Base-by-base conservation (phyloP, 2,888 invertebrate species). In the Horisme vitalbata region DNA sequence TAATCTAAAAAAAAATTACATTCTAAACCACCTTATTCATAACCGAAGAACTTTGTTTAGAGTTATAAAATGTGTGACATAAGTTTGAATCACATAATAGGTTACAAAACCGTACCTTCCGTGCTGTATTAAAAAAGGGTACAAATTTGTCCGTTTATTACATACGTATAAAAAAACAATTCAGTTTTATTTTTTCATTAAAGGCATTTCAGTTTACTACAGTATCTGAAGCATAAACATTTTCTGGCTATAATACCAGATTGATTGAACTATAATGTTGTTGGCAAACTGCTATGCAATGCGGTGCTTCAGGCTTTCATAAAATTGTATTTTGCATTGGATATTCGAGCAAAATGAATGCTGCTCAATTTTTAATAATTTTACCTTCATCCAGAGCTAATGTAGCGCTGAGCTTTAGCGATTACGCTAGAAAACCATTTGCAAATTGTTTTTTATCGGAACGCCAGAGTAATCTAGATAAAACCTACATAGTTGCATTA, bases 271-370 rank as follows among this genome's bases (percentile, higher is more conserved):
- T 30, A 26, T 27, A 30, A 23, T 26, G 26, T 28, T 23, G 24
- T 24, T 10, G 38, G 24, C 26, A 36, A 26, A 12, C 21, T 23
- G 15, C 24, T 23, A 23, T 39, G 31, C 24, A 27, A 35, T 30
- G 2, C 24, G 15, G 14, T 36, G 14, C 18, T 18, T 32, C 24
- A 30, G 23, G 32, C 21, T 26, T 7, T 5, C 2, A 15, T 15
- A 20, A 37, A 34, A 34, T 30, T 2, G 10, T 41, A 35, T 23
- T 36, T 4, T 13, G 45, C 34, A 41, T 41, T 13, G 26, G 21
- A 21, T 26, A 34, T 24, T 32, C 11, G 9, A 48, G 36, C 38
- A 11, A 14, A 33, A 30, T 8, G 6, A 15, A 15, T 9, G 11
- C 28, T 12, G 13, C 14, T 24, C 20, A 26, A 26, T 26, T 26